Conservation (phyloP, 2,113 vertebrate species). For the Heptranchias perlo region DNA sequence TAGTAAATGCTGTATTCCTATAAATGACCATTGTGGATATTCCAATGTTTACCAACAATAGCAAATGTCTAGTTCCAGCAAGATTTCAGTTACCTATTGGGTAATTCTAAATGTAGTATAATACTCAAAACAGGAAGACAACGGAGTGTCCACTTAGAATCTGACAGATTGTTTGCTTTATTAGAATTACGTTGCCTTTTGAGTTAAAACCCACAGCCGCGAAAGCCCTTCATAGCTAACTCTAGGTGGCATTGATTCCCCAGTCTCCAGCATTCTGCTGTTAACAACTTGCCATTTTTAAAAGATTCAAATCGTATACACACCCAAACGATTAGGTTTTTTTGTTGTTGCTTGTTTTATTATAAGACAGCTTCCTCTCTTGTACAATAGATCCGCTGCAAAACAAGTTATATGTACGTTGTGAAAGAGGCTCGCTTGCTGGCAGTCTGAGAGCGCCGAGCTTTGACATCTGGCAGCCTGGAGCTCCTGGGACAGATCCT, state of each 20-base stretch:
- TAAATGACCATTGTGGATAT: background rate
- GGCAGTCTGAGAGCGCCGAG: slow-evolving; percentile 68
- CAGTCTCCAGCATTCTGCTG: no score
- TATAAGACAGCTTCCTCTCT: background rate
- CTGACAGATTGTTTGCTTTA: background rate
- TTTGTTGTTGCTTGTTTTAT: background rate
- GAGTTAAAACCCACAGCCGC: background rate
- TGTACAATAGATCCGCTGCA: slow-evolving; percentile 45
- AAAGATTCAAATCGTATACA: background rate
- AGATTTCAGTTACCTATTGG: background rate
- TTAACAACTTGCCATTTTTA: background rate
- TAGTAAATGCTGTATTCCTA: background rate
- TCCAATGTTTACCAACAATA: background rate
- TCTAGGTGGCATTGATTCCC: slow-evolving; percentile 27
- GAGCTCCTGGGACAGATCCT: slow-evolving; percentile 68
- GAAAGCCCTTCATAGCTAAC: background rate
- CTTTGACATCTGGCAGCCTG: slow-evolving; percentile 70
- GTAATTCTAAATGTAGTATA: background rate
- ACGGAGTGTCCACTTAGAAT: background rate
- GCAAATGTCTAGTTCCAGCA: background rate
- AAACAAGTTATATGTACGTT: slow-evolving; percentile 47
- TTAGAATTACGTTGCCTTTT: background rate
- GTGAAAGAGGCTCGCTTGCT: slow-evolving; percentile 57
- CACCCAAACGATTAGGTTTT: background rate
- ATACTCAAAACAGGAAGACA: background rate